These are phyloP conservation scores for Ondatra zibethicus DNA, from an alignment of 2,113 vertebrate genomes.

Conservation along the genomic window DNA sequence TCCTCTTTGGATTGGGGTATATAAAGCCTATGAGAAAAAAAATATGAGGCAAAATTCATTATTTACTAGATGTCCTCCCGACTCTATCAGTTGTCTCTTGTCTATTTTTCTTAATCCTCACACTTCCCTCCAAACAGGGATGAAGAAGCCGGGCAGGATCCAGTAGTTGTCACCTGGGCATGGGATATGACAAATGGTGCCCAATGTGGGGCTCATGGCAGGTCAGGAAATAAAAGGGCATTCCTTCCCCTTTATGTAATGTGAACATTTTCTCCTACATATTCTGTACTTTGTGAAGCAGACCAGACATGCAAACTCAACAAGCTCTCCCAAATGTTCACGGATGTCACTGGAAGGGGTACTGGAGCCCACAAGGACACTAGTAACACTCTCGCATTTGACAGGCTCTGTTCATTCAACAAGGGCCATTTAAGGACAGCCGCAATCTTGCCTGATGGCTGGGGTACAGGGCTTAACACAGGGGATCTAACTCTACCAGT, in stretches of 20 bases:
- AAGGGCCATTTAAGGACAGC: not conserved
- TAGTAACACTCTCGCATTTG: not conserved
- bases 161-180: no score
- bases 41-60: no score
- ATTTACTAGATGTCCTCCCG: no score
- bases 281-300: slow-evolving; percentile 1
- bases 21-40: no score
- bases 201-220: not conserved
- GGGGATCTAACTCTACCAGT: not conserved
- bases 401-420: not conserved
- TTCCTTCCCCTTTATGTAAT: not conserved
- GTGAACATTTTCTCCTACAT: not conserved
- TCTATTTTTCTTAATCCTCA: no score
- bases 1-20: no score
- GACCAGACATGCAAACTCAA: not conserved
- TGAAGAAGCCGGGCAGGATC: no score
- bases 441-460: not conserved
- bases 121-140: no score
- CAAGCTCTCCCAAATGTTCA: not conserved
- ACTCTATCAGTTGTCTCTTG: no score
- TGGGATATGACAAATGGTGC: no score
- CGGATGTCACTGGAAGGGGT: not conserved
- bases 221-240: not conserved
- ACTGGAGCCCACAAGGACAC: not conserved
- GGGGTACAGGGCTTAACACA: not conserved